Evolutionary conservation across 2,888 invertebrate species (phyloP), one percentile per base, ranked within the genome.

Genomic region (Mechanitis messenoides): DNA sequence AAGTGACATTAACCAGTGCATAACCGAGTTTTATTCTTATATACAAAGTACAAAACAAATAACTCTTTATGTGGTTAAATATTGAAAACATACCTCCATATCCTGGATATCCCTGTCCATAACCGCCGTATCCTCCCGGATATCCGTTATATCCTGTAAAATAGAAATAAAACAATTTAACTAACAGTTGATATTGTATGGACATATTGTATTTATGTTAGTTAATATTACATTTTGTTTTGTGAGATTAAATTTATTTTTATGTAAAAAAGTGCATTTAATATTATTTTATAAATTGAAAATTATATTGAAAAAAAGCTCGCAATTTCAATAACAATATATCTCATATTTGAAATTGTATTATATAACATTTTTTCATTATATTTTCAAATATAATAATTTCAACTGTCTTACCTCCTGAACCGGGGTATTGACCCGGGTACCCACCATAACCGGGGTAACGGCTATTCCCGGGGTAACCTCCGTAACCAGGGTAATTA

Each of bases 381-480:
- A 12, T 20, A n/a, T 3, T 47, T 47, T 0, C 3, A 47, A 11
- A 20, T 3, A 9, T 9, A 50, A 31, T 3, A 6, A 31, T 31
- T 31, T 50, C 1, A 11, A 50, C 31, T 50, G 0, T 1, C 2
- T 31, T 47, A 68, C 66, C 64, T 64, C 64, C 60, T 33, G 54
- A 54, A 35, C 61, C 59, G 33, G 72, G 73, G 55, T 74, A 72
- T 55, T 76, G 73, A 28, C 73, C 71, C 7, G 70, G 72, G 50
- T 74, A 74, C 1, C 70, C 69, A n/a, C 67, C 65, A 35, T 68
- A 71, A 7, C 72, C 68, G 3, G 65, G 64, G 12, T 59, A 56
- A 31, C 70, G 72, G 46, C 76, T 72, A 45, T 73, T 71, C 20
- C 73, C 72, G 28, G 67, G 71, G 50, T 74, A 72, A 0, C 72